Base-by-base conservation (phyloP, 2,113 vertebrate genomes). In the Calidris pugnax region DNA sequence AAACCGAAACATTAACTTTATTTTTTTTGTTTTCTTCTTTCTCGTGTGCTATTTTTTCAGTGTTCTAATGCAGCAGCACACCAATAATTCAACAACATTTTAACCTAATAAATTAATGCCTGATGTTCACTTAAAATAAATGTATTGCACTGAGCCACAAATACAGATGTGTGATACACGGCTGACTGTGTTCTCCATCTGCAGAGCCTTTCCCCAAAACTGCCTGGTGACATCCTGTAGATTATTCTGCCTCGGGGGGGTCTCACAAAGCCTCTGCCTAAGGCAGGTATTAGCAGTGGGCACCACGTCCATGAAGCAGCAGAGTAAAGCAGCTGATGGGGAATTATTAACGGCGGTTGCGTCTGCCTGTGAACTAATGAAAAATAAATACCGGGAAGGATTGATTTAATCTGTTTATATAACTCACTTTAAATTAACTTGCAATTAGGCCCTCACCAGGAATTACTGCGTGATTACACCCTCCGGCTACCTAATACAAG, bases 391-490 rank as follows among this genome's bases (percentile, higher is more conserved):
- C 10, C 73, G 32, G 37, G 60, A 81, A 93, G 35, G 79, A 92
- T 85, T 88, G 62, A 43, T 80, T 69, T 90, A 80, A 93, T 87
- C 95, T 92, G 23, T 85, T 95, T 96, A 90, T 18, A 14, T 97
- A 96, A 96, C 75, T 90, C 73, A 24, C 47, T 93, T 64, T 22
- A 90, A 87, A 90, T 85, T 87, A 94, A 73, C 75, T 88, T 73
- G 75, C 85, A 95, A 28, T 96, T 94, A 94, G 85, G 71, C 48
- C 67, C 62, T 93, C 81, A 57, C 51, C 35, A 27, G 81, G 60
- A 89, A 75, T 75, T 68, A 71, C 16, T 45, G 64, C 6, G 35
- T 78, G 63, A 77, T 90, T 80, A n/a, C 51, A 77, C 32, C 64
- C n/a, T 59, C 30, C 48, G 68, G 55, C 68, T 91, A 47, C 55